Evolutionary conservation across 2,888 invertebrate species (phyloP).

Genomic region (Dolichomitus sp.): DNA sequence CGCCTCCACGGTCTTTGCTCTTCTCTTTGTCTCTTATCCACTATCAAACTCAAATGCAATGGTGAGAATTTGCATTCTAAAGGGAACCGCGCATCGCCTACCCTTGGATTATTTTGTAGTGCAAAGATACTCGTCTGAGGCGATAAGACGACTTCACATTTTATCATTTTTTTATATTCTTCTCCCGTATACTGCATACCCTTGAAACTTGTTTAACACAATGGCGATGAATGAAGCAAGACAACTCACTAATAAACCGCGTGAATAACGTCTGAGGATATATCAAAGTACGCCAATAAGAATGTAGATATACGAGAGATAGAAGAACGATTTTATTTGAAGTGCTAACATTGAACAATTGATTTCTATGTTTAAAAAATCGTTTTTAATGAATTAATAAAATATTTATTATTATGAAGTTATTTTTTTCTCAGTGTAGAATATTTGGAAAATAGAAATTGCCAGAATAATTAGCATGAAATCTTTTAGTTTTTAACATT

Average conservation of each 20-base stretch:
- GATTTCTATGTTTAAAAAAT: not conserved
- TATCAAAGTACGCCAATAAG: not conserved
- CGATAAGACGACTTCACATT: constrained; percentile 29
- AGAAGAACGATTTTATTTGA: not conserved
- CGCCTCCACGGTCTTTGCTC: constrained; percentile 20
- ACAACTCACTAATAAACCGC: not conserved
- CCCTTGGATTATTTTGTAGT: constrained; percentile 28
- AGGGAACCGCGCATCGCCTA: constrained; percentile 3
- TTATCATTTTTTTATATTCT: constrained; percentile 12
- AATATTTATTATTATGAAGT: not conserved
- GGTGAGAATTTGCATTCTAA: constrained; percentile 45
- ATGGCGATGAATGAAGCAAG: not conserved
- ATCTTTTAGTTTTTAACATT: too few species aligned
- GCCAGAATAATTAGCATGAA: too few species aligned
- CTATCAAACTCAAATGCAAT: constrained; percentile 45
- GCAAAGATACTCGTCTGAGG: not conserved
- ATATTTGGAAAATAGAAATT: too few species aligned
- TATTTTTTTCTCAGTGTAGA: not conserved
- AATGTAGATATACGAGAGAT: not conserved
- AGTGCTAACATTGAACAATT: not conserved
- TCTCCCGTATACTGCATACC: not conserved
- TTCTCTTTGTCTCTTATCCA: constrained; percentile 35
- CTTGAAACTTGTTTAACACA: not conserved
- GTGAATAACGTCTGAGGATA: not conserved
- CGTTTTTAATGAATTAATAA: not conserved